Evolutionary conservation across 2,797 vertebrate species (phyloP).

Genomic region (Philypnodon macrostomus): DNA sequence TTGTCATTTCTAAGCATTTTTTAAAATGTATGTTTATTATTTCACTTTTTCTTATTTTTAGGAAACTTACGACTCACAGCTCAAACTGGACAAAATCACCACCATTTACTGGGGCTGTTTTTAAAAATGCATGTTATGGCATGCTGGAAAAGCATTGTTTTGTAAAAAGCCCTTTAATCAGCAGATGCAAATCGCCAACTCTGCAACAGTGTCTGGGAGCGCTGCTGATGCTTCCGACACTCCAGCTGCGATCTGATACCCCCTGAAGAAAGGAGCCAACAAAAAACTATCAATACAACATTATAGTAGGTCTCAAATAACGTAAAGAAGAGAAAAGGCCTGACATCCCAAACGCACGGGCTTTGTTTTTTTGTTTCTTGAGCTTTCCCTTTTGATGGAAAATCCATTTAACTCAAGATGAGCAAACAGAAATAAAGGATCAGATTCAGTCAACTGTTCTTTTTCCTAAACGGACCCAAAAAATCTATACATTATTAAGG

Average conservation of each 20-base stretch:
- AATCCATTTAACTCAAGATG: conserved; percentile 23
- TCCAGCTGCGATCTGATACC: background rate
- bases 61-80: too few relatives aligned
- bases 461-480: conserved; percentile 12
- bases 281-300: conserved; percentile 9
- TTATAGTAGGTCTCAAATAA: conserved; percentile 17
- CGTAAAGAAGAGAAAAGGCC: conserved; percentile 3
- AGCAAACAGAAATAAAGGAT: conserved; percentile 17
- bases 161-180: background rate
- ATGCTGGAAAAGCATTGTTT: background rate
- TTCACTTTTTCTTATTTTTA: too few relatives aligned
- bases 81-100: too few relatives aligned
- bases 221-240: background rate
- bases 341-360: conserved; percentile 7
- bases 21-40: too few relatives aligned
- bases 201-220: conserved; percentile 1
- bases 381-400: conserved; percentile 12
- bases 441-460: conserved; percentile 10
- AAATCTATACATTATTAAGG: conserved; percentile 18
- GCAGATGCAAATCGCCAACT: background rate
- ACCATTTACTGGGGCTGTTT: background rate
- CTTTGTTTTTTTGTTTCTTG: conserved; percentile 2
- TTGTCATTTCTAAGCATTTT: too few relatives aligned
- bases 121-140: background rate
- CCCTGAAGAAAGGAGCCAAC: conserved; percentile 1